Percentiles rank a stretch among this genome's conserved stretches.
Evolutionary conservation across 2,797 vertebrate species (phyloP).

Genomic region (Micrastur ruficollis): DNA sequence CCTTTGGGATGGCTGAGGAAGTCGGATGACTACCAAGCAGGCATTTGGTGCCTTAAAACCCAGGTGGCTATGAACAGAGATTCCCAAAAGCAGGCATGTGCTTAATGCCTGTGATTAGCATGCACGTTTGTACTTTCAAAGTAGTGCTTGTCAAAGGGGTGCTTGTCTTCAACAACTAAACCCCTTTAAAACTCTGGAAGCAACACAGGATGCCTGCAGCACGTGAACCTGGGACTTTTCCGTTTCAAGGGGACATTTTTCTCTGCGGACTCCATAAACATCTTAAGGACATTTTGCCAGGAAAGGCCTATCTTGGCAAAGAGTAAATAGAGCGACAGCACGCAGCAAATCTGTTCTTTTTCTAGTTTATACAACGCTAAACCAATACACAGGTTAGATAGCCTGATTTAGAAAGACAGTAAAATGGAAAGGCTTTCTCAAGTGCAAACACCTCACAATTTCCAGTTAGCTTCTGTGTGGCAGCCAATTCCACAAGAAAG

Average conservation of each 20-base stretch:
- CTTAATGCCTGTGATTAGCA: neutral
- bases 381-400: neutral
- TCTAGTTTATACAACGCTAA: neutral
- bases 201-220: neutral
- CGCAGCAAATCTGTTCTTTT: neutral
- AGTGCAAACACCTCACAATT: constrained; percentile 4
- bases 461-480: constrained; percentile 48
- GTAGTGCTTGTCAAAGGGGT: neutral
- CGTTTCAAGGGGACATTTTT: neutral
- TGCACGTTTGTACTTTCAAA: neutral
- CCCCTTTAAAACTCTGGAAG: neutral
- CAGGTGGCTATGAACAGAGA: neutral
- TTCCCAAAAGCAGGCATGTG: neutral
- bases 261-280: neutral
- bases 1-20: neutral
- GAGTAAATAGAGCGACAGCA: neutral
- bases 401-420: constrained; percentile 10
- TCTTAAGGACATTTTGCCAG: neutral
- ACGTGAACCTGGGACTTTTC: neutral
- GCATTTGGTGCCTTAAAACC: neutral
- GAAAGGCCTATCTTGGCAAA: neutral
- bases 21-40: neutral
- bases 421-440: constrained; percentile 7
- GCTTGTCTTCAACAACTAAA: neutral
- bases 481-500: constrained; percentile 30